Evolutionary conservation across 2,113 vertebrate genomes (phyloP).

Genomic region (Chaetura pelagica): DNA sequence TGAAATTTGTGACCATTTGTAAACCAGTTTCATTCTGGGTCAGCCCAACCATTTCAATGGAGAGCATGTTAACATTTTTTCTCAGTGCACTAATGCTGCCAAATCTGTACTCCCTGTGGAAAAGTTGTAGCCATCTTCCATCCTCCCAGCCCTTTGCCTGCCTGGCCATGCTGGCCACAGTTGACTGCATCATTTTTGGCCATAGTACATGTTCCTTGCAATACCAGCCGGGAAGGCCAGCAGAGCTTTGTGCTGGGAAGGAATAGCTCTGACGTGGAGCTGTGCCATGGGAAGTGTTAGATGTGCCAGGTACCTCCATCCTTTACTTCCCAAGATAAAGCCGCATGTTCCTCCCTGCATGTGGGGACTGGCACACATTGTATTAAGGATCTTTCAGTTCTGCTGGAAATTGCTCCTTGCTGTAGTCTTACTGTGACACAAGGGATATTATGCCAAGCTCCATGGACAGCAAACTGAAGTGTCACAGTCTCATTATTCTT

Average conservation of each 20-base stretch:
- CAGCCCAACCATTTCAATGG: not conserved
- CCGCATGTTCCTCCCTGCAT: not conserved
- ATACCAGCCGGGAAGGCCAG: fast-evolving
- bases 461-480: not conserved
- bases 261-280: not conserved
- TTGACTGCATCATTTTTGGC: fast-evolving
- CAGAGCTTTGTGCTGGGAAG: fast-evolving
- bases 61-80: not conserved
- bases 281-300: fast-evolving
- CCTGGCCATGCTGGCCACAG: fast-evolving
- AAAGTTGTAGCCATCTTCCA: not conserved
- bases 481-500: not conserved
- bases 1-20: not conserved
- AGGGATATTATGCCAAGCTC: not conserved
- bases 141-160: not conserved
- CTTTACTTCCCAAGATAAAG: not conserved
- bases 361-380: not conserved
- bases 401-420: not conserved
- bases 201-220: fast-evolving
- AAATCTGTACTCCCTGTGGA: fast-evolving
- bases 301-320: not conserved
- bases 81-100: not conserved
- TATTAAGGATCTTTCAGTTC: not conserved
- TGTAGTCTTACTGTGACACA: fast-evolving
- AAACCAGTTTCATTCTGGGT: not conserved